Evolutionary conservation across 2,797 vertebrate genomes (phyloP), one percentile per base, ranked within the genome.

Genomic region (Crocidura indochinensis): DNA sequence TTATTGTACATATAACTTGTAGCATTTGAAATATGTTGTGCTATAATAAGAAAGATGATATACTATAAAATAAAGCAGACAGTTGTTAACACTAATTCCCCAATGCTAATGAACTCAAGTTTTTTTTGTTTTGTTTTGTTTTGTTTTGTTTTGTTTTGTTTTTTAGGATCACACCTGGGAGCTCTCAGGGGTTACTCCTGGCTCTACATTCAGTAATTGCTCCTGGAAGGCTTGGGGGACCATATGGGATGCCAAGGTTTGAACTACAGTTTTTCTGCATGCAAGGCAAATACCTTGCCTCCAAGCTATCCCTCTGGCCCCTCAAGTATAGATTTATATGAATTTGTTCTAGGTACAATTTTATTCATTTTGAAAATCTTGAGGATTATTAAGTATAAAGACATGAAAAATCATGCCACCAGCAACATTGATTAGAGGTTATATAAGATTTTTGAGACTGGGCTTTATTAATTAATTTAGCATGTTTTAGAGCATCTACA

Each of bases 291-390:
- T n/a, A n/a, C n/a, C n/a, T n/a, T n/a, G n/a, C n/a, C n/a, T n/a
- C n/a, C n/a, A n/a, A n/a, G n/a, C n/a, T n/a, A n/a, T n/a, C n/a
- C n/a, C n/a, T n/a, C n/a, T n/a, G n/a, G n/a, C n/a, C n/a, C n/a
- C n/a, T n/a, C n/a, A 84, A 68, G 51, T 84, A 12, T 2, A 64
- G 17, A 80, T 69, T 68, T 78, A 2, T 38, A 11, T 67, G 29
- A 51, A 8, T 68, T 78, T 14, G 15, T 68, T 62, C 22, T 72
- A 75, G 3, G 9, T 51, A 0, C 83, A 31, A 24, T 71, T 3
- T n/a, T 81, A 67, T 31, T 92, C 24, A 89, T 78, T 49, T 49
- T 87, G 11, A 46, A 84, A 68, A 29, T 77, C 24, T 84, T 84
- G 7, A 62, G 6, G 31, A 71, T 87, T 65, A 46, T 51, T 81